Percentiles rank a stretch among this genome's conserved stretches.
phyloP scores from a whole-genome alignment of 2,113 vertebrate genomes.

The Astur gentilis region DNA sequence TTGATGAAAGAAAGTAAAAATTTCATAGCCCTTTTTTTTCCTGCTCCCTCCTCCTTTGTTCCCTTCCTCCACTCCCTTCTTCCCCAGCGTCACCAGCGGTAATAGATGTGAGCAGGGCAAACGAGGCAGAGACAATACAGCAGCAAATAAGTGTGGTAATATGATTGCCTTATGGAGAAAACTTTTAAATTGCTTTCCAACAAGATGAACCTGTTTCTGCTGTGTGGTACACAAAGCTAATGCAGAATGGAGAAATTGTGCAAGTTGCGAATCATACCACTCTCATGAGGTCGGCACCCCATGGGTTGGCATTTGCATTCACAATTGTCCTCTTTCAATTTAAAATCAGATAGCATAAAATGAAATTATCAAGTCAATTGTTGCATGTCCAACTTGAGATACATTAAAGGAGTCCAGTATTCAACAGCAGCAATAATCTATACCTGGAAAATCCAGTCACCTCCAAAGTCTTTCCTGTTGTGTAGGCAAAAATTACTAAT shows the following conservation, averaged over 20 bases:
- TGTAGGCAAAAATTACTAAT: neutral
- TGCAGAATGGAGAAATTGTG: neutral
- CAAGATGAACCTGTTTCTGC: neutral
- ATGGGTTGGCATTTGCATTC: neutral
- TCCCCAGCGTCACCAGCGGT: neutral
- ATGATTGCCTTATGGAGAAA: constrained; percentile 19
- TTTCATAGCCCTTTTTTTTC: neutral
- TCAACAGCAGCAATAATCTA: neutral
- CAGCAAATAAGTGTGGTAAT: constrained; percentile 34
- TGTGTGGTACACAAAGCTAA: neutral
- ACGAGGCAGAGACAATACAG: constrained; percentile 28
- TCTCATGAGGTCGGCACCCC: neutral
- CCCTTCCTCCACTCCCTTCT: neutral
- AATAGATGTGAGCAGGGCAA: constrained; percentile 25
- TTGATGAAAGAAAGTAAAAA: neutral
- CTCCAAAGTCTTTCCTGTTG: neutral
- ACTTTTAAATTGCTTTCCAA: constrained; percentile 48
- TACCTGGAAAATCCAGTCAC: neutral
- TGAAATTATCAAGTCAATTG: neutral
- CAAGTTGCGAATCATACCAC: neutral
- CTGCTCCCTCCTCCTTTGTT: neutral
- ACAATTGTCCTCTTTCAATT: neutral
- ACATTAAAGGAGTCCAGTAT: neutral
- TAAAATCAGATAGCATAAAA: neutral
- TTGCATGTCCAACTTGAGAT: neutral